These are phyloP conservation scores for Grammomys dolichurus DNA, from an alignment of 2,113 vertebrate genomes.

Conservation along the genomic window DNA sequence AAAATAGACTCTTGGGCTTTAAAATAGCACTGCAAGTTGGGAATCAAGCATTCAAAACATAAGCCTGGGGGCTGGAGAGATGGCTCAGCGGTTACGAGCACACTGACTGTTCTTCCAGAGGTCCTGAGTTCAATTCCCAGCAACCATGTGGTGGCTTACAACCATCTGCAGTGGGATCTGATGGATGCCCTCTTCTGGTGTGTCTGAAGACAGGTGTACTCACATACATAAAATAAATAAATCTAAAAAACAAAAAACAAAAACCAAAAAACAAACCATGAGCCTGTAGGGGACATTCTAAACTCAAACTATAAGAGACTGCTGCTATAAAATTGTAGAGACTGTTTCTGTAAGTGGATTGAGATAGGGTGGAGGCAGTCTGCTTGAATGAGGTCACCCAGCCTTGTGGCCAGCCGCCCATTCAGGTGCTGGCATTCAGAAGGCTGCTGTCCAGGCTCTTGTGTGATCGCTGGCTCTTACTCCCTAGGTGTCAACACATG, in stretches of 20 bases:
- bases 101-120: too few species aligned
- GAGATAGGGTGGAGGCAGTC: rapidly evolving
- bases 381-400: not conserved
- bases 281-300: not conserved
- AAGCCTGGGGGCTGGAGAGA: not conserved
- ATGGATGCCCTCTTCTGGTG: too few species aligned
- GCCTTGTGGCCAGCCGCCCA: rapidly evolving
- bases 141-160: too few species aligned
- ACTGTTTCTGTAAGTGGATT: not conserved
- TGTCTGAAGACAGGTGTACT: too few species aligned
- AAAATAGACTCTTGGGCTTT: not conserved
- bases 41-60: not conserved
- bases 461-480: rapidly evolving
- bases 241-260: not conserved
- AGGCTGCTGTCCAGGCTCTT: not conserved
- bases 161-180: too few species aligned
- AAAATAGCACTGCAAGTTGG: not conserved
- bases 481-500: constrained; percentile 95
- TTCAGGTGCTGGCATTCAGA: not conserved
- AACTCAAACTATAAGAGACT: not conserved
- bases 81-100: too few species aligned
- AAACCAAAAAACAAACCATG: not conserved
- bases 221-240: too few species aligned
- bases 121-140: too few species aligned
- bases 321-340: not conserved